phyloP scores from a whole-genome alignment of 2,888 invertebrate species.

The Tenthredo scrophulariae region DNA sequence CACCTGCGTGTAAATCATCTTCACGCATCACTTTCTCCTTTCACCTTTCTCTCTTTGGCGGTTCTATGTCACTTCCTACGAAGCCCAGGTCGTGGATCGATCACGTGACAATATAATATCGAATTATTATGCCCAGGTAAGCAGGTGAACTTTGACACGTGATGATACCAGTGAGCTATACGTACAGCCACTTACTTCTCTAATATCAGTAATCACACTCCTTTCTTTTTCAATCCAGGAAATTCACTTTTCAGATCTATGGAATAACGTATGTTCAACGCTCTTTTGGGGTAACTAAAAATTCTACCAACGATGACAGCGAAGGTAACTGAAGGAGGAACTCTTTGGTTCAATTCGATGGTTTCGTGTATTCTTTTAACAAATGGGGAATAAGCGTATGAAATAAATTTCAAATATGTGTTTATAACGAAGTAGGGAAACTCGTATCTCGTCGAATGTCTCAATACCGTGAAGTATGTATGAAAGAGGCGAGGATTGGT shows the following conservation, averaged over 20 bases:
- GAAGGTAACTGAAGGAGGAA: neutral
- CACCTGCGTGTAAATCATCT: conserved; percentile 48
- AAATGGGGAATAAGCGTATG: neutral
- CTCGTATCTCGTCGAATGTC: neutral
- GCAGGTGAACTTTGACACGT: conserved; percentile 31
- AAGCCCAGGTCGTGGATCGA: conserved; percentile 19
- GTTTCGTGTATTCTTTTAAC: neutral
- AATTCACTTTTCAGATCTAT: neutral
- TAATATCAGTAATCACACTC: neutral
- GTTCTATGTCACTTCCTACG: conserved; percentile 34
- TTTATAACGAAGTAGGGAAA: neutral
- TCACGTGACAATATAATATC: conserved; percentile 20
- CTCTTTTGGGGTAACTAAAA: neutral
- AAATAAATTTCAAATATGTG: neutral
- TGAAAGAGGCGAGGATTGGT: neutral
- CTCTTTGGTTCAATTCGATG: neutral
- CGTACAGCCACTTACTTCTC: neutral
- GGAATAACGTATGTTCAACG: neutral
- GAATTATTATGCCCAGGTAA: neutral
- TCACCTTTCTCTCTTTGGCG: conserved; percentile 47
- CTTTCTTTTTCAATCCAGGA: neutral
- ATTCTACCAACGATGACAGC: no score
- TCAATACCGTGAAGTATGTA: neutral
- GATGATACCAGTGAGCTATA: neutral
- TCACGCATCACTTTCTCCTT: conserved; percentile 53